Evolutionary conservation across 2,113 vertebrate genomes (phyloP).

Genomic region (Machaerirhynchus nigripectus): DNA sequence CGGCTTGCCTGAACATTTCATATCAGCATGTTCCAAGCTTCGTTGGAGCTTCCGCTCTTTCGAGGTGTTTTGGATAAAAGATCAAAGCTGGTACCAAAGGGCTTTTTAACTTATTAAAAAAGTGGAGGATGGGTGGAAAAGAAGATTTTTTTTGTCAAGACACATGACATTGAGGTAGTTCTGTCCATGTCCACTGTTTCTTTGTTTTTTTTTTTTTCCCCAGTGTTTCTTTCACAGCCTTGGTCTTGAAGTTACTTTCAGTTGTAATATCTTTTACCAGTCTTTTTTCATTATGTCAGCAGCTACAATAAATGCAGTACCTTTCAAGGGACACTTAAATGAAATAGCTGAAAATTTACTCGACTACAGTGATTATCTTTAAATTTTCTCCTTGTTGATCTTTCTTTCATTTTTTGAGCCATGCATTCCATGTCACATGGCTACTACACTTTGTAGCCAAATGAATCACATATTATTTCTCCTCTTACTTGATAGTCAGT

Average conservation of each 20-base stretch:
- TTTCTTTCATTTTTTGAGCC: background rate
- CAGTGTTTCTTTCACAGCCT: background rate
- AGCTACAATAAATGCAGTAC: background rate
- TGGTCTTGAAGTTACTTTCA: background rate
- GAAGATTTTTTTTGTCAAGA: background rate
- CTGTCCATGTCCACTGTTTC: background rate
- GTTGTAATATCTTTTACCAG: background rate
- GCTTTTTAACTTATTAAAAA: background rate
- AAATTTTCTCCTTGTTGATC: background rate
- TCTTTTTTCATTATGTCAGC: background rate
- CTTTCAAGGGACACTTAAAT: background rate
- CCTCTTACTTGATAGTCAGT: background rate
- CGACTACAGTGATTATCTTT: background rate
- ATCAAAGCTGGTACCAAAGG: background rate
- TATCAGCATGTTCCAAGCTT: background rate
- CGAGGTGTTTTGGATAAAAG: background rate
- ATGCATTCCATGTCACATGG: accelerated
- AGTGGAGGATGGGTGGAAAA: accelerated
- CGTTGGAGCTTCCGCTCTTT: background rate
- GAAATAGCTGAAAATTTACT: background rate
- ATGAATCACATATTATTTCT: background rate
- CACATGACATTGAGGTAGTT: background rate
- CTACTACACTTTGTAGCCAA: background rate
- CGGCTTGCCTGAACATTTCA: background rate
- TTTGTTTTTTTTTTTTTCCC: background rate